Conservation (phyloP, 2,888 invertebrate species). For the Ophraella communa region DNA sequence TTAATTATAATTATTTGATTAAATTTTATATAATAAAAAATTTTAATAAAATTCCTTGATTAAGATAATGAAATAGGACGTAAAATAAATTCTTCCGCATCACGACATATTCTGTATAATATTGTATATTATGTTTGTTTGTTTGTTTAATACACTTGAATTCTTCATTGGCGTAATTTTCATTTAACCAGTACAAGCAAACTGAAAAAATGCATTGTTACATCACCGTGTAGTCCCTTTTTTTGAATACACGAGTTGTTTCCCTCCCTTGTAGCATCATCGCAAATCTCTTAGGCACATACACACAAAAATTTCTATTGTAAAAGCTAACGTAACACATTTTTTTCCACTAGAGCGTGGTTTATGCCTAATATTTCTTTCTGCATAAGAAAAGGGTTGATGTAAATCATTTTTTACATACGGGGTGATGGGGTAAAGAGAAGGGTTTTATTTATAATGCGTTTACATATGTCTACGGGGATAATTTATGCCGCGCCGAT, state of each 20-base stretch:
- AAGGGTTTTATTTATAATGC: constrained; percentile 55
- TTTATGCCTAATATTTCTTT: constrained; percentile 61
- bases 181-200: constrained; percentile 34
- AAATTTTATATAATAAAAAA: not conserved
- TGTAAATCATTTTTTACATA: constrained; percentile 44
- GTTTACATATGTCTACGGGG: constrained; percentile 46
- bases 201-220: constrained; percentile 34
- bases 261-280: constrained; percentile 19
- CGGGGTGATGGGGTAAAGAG: constrained; percentile 35
- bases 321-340: constrained; percentile 56
- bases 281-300: constrained; percentile 36
- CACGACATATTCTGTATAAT: constrained; percentile 25
- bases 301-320: constrained; percentile 26
- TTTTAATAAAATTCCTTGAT: not conserved
- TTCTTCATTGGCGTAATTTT: constrained; percentile 34
- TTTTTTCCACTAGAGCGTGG: constrained; percentile 62
- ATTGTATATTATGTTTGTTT: too few species aligned
- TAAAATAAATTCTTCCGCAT: constrained; percentile 26
- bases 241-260: constrained; percentile 11
- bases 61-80: constrained; percentile 17
- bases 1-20: not conserved
- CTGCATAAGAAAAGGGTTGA: constrained; percentile 48
- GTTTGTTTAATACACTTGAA: constrained; percentile 37
- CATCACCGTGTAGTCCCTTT: constrained; percentile 30
- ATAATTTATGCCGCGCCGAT: constrained; percentile 52